A percentile compares a stretch with the other conserved stretches of the same genome.
These are phyloP conservation scores for Lottia scabra DNA, from an alignment of 2,888 invertebrate genomes.

Conservation along the genomic window DNA sequence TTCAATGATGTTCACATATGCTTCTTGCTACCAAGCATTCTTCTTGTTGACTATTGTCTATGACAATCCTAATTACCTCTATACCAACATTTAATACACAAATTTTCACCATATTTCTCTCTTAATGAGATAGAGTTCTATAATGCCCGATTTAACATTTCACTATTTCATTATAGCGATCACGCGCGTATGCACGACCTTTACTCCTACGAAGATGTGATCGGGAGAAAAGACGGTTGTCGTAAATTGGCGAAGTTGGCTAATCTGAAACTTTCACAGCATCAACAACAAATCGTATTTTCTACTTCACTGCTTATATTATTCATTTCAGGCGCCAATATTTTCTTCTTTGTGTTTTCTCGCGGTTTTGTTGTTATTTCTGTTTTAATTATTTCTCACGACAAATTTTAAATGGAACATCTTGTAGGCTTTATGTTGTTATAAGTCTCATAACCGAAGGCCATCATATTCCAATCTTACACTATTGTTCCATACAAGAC, in stretches of 20 bases:
- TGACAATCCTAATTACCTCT: too few relatives aligned
- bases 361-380: slow-evolving; percentile 1
- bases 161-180: slow-evolving; percentile 1
- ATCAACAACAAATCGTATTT: not conserved
- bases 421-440: too few relatives aligned
- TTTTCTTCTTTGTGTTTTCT: slow-evolving; percentile 3
- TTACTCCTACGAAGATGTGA: not conserved
- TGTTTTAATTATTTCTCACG: not conserved
- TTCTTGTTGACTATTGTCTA: too few relatives aligned
- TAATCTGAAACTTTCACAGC: slow-evolving; percentile 4
- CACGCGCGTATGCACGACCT: slow-evolving; percentile 2
- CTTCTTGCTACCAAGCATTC: too few relatives aligned
- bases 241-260: not conserved
- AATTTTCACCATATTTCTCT: too few relatives aligned
- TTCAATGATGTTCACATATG: too few relatives aligned
- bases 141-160: slow-evolving; percentile 2
- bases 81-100: too few relatives aligned
- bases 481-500: too few relatives aligned
- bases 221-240: not conserved
- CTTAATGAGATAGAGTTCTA: not conserved
- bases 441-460: too few relatives aligned
- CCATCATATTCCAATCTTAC: too few relatives aligned
- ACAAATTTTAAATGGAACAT: not conserved
- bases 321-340: slow-evolving; percentile 2
- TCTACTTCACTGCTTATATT: not conserved